Base-by-base conservation (phyloP, 2,888 invertebrate genomes). In the Pristionchus exspectatus region DNA sequence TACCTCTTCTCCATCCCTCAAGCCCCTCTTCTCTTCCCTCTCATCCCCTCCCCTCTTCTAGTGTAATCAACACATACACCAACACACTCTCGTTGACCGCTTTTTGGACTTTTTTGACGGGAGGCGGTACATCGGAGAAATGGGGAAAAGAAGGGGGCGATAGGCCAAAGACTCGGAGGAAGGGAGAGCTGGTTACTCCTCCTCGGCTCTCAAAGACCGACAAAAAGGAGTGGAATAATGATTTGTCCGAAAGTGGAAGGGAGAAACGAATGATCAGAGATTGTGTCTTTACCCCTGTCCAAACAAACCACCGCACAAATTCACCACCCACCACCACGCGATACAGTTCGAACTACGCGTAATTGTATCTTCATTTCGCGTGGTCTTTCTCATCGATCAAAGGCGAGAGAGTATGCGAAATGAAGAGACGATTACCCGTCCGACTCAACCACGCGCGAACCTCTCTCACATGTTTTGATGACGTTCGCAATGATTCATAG, bases 31-130 rank as follows among this genome's bases (percentile, higher is more conserved):
- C 44, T 77, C 56, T 18, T 9, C 56, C 7, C 69, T 81, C 77
- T 77, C 77, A 21, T 81, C 77, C 72, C 50, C 77, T 74, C 74
- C 74, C 24, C 59, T 50, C 77, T 81, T 81, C 77, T 81, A 81
- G 77, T 81, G 77, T 81, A 81, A 81, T 81, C 77, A 81, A 81
- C 77, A 81, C 77, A 81, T 44, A 81, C 44, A 81, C 77, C 33
- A 72, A 72, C 72, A 81, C 77, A 16, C 69, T 59, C 59, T 27
- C 69, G 14, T 50, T 81, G 77, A 44, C 50, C 77, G 77, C 77
- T 81, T 81, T 81, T 81, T 81, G 77, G 77, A 81, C 77, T 81
- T 81, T 77, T 74, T 74, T 50, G 44, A 38, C 77, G 50, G 69
- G 30, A 24, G 10, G n/a, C 10, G 77, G 24, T 38, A 38, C 12